Percentiles rank a stretch among this genome's conserved stretches.
These are phyloP conservation scores for Coleophora flavipennella DNA, from an alignment of 2,888 invertebrate species.

Conservation along the genomic window DNA sequence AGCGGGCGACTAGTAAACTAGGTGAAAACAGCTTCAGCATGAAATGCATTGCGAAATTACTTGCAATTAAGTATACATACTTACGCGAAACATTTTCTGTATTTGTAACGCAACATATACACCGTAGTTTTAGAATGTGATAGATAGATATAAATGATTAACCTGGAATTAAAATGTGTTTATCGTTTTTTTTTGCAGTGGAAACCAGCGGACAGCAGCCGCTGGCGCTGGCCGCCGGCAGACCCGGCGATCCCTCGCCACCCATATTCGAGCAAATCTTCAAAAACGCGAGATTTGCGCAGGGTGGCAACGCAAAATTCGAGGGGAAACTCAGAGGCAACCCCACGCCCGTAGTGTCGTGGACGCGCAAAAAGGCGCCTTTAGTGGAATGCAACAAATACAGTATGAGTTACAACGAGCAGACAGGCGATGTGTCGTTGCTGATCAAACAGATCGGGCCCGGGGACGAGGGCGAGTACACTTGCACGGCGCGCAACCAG, in stretches of 20 bases:
- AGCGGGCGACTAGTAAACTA: too few relatives aligned
- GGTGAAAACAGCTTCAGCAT: too few relatives aligned
- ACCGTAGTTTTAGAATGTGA: too few relatives aligned
- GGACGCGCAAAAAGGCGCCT: constrained; percentile 90
- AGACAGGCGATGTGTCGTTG: constrained; percentile 90
- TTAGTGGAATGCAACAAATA: constrained; percentile 89
- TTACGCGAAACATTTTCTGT: too few relatives aligned
- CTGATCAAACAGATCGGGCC: constrained; percentile 95
- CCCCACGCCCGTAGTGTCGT: constrained; percentile 92
- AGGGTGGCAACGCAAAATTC: constrained; percentile 94
- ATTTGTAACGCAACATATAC: too few relatives aligned
- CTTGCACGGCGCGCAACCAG: constrained; percentile 94
- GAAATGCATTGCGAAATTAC: too few relatives aligned
- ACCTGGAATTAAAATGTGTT: background rate
- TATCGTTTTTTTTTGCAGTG: constrained; percentile 69
- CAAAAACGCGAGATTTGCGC: constrained; percentile 94
- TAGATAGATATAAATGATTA: too few relatives aligned
- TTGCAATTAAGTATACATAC: too few relatives aligned
- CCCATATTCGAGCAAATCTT: constrained; percentile 97
- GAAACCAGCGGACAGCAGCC: constrained; percentile 72
- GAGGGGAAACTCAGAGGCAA: constrained; percentile 93
- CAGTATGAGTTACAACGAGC: constrained; percentile 91
- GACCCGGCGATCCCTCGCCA: constrained; percentile 86
- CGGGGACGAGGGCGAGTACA: constrained; percentile 97
- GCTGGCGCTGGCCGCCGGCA: constrained; percentile 46